Evolutionary conservation across 1,140 invertebrate species (phyloP), one percentile per base, ranked within the genome.

Genomic region (Mizuhopecten yessoensis): DNA sequence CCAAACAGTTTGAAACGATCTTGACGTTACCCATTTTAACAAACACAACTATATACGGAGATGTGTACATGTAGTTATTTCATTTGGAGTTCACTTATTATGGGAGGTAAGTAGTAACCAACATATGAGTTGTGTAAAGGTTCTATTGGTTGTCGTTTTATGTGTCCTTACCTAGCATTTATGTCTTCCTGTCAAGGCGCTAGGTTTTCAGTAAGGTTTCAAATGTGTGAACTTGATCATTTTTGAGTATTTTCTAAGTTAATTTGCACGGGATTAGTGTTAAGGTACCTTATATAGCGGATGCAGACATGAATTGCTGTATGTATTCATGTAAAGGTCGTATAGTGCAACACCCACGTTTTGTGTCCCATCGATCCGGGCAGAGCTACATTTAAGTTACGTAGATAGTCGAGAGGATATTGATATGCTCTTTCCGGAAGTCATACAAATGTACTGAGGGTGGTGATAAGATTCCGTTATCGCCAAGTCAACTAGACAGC

Each of bases 401-500:
- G 57, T 75, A n/a, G 57, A n/a, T 29, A 75, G n/a, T 75, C 23
- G n/a, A 75, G n/a, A n/a, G 57, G 57, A 45, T 75, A 75, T 75
- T 75, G 57, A 75, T 75, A 75, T 75, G 57, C 29, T 75, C 57
- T 29, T 7, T 75, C 57, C 57, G 57, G 57, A 75, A 75, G 57
- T 75, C 57, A 75, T 75, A 75, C 29, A 75, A 75, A 75, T 75
- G 57, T 75, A 29, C 57, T 29, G n/a, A 75, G 57, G 17, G n/a
- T 75, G 57, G 17, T 29, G 57, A 75, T 75, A 75, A 75, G 57
- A n/a, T 29, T 75, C 57, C 57, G 1, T 11, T 29, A 75, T 75
- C 57, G 57, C 57, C 57, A 75, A 75, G 57, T 75, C 57, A 75
- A 75, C 57, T 75, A 75, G 57, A 29, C 57, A 75, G 57, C 57